Conservation (phyloP, 1,140 invertebrate species). For the Nasonia longicornis region DNA sequence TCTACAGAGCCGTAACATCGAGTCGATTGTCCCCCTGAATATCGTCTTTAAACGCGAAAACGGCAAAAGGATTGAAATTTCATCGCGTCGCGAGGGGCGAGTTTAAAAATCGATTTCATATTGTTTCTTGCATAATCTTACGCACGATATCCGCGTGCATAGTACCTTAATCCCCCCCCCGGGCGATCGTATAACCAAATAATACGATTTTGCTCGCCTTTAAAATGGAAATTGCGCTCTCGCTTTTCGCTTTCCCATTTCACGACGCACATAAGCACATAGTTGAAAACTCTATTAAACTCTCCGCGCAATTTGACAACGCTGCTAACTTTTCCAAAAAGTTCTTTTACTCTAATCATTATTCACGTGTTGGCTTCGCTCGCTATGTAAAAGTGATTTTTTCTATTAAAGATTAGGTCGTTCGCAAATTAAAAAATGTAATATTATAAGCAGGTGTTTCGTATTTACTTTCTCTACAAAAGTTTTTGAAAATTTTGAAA, state of each 20-base stretch:
- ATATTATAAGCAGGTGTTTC: no score
- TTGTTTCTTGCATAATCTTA: background rate
- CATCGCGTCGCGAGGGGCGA: background rate
- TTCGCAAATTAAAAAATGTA: no score
- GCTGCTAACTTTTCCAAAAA: background rate
- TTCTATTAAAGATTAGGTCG: background rate
- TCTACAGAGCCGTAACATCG: background rate
- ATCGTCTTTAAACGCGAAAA: background rate
- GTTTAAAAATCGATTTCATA: background rate
- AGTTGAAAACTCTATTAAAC: conserved; percentile 25
- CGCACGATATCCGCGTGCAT: background rate
- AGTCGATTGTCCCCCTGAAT: background rate
- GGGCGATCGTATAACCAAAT: conserved; percentile 18
- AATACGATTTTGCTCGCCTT: conserved; percentile 14
- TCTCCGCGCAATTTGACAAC: conserved; percentile 1
- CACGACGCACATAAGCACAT: background rate
- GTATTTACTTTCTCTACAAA: no score
- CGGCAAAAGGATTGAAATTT: background rate
- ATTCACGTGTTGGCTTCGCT: background rate
- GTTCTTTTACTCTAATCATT: background rate
- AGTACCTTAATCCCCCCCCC: background rate
- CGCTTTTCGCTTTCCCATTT: background rate
- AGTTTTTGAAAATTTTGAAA: no score
- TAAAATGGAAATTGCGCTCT: conserved; percentile 16
- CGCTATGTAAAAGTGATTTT: background rate